Percentiles rank a stretch among this genome's conserved stretches.
Evolutionary conservation across 1,140 invertebrate species (phyloP).

Genomic region (Lepidurus arcticus): DNA sequence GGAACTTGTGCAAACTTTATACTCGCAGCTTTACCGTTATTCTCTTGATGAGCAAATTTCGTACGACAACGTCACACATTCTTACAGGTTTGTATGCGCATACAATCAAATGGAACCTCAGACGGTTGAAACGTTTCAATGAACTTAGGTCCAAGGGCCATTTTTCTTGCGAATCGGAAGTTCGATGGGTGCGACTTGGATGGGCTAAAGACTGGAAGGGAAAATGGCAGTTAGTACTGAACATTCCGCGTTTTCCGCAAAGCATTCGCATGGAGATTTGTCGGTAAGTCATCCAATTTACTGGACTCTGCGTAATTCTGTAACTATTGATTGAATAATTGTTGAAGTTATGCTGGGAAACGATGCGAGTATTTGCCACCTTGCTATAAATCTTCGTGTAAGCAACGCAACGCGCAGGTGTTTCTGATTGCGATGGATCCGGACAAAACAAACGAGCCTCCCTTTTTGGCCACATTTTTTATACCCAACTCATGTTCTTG

Average conservation of each 20-base stretch:
- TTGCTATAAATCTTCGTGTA: slow-evolving; percentile 45
- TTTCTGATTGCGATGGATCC: slow-evolving; percentile 46
- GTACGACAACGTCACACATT: slow-evolving; percentile 29
- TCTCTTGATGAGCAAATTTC: slow-evolving; percentile 27
- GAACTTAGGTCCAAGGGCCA: slow-evolving; percentile 41
- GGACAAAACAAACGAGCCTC: slow-evolving; percentile 42
- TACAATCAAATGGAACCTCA: neutral
- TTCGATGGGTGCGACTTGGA: slow-evolving; percentile 45
- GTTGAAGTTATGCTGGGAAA: slow-evolving; percentile 41
- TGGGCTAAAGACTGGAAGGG: slow-evolving; percentile 47
- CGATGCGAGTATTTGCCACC: slow-evolving; percentile 46
- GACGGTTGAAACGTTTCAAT: neutral
- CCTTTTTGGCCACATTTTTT: slow-evolving; percentile 46
- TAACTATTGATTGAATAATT: slow-evolving; percentile 32
- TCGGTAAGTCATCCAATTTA: slow-evolving; percentile 40
- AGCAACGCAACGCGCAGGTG: slow-evolving; percentile 44
- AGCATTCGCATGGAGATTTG: slow-evolving; percentile 47
- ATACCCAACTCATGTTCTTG: slow-evolving; percentile 48
- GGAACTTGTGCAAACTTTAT: slow-evolving; percentile 14
- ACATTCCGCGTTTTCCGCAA: slow-evolving; percentile 46
- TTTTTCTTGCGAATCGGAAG: slow-evolving; percentile 48
- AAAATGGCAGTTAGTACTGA: slow-evolving; percentile 48
- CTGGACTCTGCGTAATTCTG: neutral
- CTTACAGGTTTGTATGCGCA: slow-evolving; percentile 16
- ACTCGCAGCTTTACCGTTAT: slow-evolving; percentile 27